Conservation (phyloP, 2,113 vertebrate genomes). For the Campylomormyrus numenius region DNA sequence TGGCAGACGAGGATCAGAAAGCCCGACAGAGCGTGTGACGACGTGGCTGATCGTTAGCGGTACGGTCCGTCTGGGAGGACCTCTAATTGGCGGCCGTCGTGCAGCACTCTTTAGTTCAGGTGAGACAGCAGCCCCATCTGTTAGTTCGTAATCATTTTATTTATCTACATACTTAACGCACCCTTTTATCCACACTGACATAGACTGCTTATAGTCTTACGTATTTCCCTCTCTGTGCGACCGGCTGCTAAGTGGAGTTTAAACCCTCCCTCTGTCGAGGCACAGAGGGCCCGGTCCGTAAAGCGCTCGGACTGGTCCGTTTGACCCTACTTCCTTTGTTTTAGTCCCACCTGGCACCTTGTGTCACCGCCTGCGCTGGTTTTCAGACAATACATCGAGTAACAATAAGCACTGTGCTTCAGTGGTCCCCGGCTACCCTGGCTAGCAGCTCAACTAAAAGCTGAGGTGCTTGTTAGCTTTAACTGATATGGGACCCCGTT, state of each 20-base stretch:
- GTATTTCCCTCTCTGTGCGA: slow-evolving; percentile 24
- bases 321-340: not conserved
- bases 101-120: not conserved
- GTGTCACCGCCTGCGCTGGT: not conserved
- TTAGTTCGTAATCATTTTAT: not conserved
- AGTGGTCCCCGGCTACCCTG: not conserved
- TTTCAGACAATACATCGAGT: not conserved
- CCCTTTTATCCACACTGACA: not conserved
- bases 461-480: not conserved
- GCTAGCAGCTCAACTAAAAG: not conserved
- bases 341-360: not conserved
- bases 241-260: not conserved
- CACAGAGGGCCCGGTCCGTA: not conserved
- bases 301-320: not conserved
- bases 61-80: not conserved
- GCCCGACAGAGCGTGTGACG: not conserved
- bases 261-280: not conserved
- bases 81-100: slow-evolving; percentile 3
- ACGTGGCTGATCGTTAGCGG: not conserved
- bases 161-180: not conserved
- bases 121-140: slow-evolving; percentile 29
- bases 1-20: not conserved
- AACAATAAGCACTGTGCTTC: not conserved
- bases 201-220: slow-evolving; percentile 27
- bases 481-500: slow-evolving; percentile 23